Conservation (phyloP, 2,888 invertebrate species). For the Microchrysa polita region DNA sequence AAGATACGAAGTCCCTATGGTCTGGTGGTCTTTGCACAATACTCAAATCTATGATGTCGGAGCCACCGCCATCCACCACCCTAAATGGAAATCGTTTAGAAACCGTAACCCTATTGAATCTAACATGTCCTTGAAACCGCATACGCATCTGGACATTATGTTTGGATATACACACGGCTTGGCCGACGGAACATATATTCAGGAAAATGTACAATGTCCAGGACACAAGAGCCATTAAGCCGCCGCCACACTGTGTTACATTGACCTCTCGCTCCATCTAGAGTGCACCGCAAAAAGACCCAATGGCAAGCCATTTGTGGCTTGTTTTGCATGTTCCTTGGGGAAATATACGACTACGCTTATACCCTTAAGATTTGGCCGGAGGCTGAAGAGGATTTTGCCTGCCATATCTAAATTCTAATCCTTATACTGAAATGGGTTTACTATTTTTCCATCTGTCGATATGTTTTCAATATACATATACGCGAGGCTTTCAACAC, state of each 20-base stretch:
- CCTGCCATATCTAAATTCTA: conserved; percentile 4
- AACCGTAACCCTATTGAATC: conserved; percentile 5
- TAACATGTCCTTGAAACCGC: conserved; percentile 39
- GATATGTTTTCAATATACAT: background rate
- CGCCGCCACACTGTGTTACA: background rate
- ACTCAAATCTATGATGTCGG: too few relatives aligned
- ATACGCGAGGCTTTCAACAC: too few relatives aligned
- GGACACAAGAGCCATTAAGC: background rate
- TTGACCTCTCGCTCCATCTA: background rate
- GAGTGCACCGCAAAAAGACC: background rate
- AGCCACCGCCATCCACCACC: too few relatives aligned
- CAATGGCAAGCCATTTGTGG: conserved; percentile 20
- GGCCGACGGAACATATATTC: background rate
- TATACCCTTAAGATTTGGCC: conserved; percentile 21
- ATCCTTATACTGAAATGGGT: conserved; percentile 22
- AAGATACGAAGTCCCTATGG: conserved; percentile 11
- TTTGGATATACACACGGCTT: conserved; percentile 4
- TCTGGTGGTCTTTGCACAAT: background rate
- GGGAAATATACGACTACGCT: too few relatives aligned
- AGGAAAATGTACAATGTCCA: conserved; percentile 13
- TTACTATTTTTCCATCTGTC: background rate
- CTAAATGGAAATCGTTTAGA: conserved; percentile 30
- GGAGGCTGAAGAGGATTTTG: conserved; percentile 8
- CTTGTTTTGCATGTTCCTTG: conserved; percentile 17
- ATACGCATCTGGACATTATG: conserved; percentile 22